These are phyloP conservation scores for Amia ocellicauda DNA, from an alignment of 2,113 vertebrate species.

Conservation along the genomic window DNA sequence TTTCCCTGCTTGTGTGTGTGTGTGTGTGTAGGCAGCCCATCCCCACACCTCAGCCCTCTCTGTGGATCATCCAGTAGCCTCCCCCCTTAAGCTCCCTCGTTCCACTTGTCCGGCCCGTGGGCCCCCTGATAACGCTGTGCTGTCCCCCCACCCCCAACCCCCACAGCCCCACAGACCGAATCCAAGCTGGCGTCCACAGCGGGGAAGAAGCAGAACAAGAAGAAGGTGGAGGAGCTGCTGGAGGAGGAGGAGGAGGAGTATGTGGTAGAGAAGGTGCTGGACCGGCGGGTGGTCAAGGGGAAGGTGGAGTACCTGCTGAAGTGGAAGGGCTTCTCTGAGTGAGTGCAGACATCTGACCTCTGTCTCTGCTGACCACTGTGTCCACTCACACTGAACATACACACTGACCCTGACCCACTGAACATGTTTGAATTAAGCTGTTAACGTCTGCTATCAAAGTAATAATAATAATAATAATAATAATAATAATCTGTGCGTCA, in stretches of 20 bases:
- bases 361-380: too few species aligned
- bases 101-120: too few species aligned
- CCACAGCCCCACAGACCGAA: slow-evolving; percentile 42
- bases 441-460: too few species aligned
- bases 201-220: slow-evolving; percentile 90
- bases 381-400: background rate
- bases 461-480: too few species aligned
- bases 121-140: background rate
- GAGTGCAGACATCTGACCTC: slow-evolving; percentile 50
- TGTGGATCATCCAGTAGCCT: too few species aligned
- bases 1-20: too few species aligned
- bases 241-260: slow-evolving; percentile 96
- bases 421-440: background rate
- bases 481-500: slow-evolving; percentile 56
- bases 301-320: slow-evolving; percentile 94
- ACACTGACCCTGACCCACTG: background rate
- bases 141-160: background rate
- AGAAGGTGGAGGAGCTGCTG: slow-evolving; percentile 89
- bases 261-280: slow-evolving; percentile 94
- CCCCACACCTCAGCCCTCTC: too few species aligned
- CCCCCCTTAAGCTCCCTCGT: too few species aligned
- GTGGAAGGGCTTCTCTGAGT: slow-evolving; percentile 97
- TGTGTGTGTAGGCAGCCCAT: too few species aligned
- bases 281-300: slow-evolving; percentile 89
- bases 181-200: slow-evolving; percentile 74